phyloP scores from a whole-genome alignment of 2,113 vertebrate species.

The Nicator chloris region DNA sequence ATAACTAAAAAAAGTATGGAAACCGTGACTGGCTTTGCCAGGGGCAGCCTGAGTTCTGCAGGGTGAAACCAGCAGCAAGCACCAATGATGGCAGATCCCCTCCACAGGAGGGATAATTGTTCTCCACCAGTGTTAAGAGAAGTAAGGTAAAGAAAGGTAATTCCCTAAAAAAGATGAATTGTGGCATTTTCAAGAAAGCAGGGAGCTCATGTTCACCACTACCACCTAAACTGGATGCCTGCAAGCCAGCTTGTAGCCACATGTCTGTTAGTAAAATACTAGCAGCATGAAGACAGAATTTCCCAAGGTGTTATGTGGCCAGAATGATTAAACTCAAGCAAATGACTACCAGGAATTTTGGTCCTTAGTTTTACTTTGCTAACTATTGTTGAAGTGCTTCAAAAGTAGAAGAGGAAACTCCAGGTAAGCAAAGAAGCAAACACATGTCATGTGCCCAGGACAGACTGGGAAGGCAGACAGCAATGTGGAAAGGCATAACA shows the following conservation, averaged over 20 bases:
- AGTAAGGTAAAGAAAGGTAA: neutral
- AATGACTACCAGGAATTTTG: neutral
- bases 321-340: neutral
- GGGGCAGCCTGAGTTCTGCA: neutral
- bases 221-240: neutral
- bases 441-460: accelerated
- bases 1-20: neutral
- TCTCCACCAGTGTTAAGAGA: neutral
- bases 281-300: neutral
- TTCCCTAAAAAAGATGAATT: neutral
- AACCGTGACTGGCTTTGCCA: neutral
- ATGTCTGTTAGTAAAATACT: neutral
- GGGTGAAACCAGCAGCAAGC: neutral
- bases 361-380: neutral
- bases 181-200: neutral
- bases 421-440: neutral
- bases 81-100: neutral
- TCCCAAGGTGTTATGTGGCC: neutral
- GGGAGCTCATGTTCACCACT: neutral
- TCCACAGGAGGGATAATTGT: no score
- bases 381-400: neutral
- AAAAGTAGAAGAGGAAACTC: neutral
- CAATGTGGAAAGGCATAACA: neutral
- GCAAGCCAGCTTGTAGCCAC: neutral
- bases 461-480: neutral